phyloP scores from a whole-genome alignment of 2,888 invertebrate species.

The Meloe dianella region DNA sequence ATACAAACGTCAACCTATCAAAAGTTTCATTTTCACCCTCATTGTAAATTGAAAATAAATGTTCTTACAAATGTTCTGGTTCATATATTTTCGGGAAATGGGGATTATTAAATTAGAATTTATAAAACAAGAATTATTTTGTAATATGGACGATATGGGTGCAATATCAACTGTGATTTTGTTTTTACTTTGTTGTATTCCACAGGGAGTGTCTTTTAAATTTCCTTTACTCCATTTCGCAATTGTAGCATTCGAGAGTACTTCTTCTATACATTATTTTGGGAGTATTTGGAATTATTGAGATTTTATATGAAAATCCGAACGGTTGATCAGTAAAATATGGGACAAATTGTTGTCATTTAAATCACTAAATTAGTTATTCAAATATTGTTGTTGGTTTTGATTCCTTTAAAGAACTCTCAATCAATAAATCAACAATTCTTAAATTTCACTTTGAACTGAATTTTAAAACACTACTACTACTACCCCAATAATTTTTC shows the following conservation, averaged over 20 bases:
- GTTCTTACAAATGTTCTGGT: neutral
- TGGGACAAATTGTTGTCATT: constrained; percentile 39
- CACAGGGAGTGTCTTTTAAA: neutral
- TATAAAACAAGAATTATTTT: neutral
- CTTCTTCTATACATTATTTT: no score
- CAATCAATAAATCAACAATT: constrained; percentile 49
- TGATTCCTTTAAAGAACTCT: constrained; percentile 38
- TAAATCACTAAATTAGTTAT: constrained; percentile 43
- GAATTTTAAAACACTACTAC: constrained; percentile 43
- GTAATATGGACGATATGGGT: neutral
- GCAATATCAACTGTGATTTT: neutral
- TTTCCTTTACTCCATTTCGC: neutral
- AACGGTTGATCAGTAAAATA: no score
- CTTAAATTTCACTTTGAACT: constrained; percentile 45
- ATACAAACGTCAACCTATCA: neutral
- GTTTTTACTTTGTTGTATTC: neutral
- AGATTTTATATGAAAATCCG: constrained; percentile 19
- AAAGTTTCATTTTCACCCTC: neutral
- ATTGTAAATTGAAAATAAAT: neutral
- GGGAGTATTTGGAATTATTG: neutral
- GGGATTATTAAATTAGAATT: neutral
- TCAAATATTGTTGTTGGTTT: constrained; percentile 42
- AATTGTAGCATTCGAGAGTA: neutral
- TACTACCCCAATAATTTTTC: neutral
- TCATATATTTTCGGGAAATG: neutral